Evolutionary conservation across 2,113 vertebrate genomes (phyloP).

Genomic region (zebrafish (Danio rerio)): DNA sequence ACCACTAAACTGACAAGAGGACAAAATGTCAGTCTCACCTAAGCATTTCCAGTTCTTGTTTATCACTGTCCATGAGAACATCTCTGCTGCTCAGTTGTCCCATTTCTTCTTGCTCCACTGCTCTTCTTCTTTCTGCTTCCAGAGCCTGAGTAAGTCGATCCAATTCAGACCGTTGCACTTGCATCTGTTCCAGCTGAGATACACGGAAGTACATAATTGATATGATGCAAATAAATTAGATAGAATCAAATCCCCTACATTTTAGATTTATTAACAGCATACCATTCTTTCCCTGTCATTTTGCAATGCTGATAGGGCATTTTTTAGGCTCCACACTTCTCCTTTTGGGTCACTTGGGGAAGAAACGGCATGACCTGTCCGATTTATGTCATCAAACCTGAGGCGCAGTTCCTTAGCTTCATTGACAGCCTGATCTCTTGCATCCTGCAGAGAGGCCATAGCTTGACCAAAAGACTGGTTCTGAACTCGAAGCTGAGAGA

Average conservation of each 20-base stretch:
- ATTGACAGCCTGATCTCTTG: conserved; percentile 82
- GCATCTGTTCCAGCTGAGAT: conserved; percentile 85
- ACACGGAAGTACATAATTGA: not conserved
- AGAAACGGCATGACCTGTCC: conserved; percentile 62
- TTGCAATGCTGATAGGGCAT: conserved; percentile 89
- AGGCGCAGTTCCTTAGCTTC: conserved; percentile 70
- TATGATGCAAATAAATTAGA: not conserved
- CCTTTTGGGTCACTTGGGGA: conserved; percentile 59
- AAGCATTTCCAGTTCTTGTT: conserved; percentile 71
- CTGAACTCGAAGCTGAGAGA: conserved; percentile 80
- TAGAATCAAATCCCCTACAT: too few relatives aligned
- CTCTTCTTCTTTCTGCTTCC: conserved; percentile 70
- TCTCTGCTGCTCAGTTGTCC: conserved; percentile 66
- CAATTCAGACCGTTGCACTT: conserved; percentile 81
- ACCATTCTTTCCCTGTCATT: conserved; percentile 92
- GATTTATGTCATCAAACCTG: conserved; percentile 75
- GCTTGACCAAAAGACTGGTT: conserved; percentile 87
- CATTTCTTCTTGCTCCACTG: conserved; percentile 59
- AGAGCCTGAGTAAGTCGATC: conserved; percentile 80
- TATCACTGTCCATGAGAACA: conserved; percentile 63
- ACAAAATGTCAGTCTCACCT: conserved; percentile 58
- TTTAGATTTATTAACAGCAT: conserved; percentile 58
- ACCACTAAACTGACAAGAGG: conserved; percentile 11
- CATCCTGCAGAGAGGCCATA: conserved; percentile 91
- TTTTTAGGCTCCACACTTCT: conserved; percentile 90